These are phyloP conservation scores for Egretta garzetta DNA, from an alignment of 2,113 vertebrate genomes.

Conservation along the genomic window DNA sequence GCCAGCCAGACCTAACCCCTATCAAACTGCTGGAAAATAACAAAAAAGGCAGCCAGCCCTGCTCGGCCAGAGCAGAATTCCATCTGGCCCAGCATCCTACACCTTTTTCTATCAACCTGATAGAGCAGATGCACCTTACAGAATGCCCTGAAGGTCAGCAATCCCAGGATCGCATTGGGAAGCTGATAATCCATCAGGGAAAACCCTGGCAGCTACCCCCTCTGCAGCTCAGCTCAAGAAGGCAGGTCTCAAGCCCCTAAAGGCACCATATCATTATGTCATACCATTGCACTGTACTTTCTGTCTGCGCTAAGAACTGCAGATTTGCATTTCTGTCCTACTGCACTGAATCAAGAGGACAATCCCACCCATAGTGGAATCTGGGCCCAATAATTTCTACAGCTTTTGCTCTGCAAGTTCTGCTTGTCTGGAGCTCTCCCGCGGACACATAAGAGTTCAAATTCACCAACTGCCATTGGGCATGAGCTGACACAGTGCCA, in stretches of 20 bases:
- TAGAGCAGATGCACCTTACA: neutral
- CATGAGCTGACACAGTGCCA: neutral
- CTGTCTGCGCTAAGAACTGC: neutral
- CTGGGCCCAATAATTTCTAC: neutral
- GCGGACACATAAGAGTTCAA: neutral
- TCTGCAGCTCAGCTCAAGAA: neutral
- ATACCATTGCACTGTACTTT: accelerated
- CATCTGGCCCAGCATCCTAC: neutral
- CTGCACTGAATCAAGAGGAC: neutral
- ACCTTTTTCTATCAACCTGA: neutral
- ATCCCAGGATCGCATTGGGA: neutral
- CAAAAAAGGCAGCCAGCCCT: neutral
- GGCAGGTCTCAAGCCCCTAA: neutral
- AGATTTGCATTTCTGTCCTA: neutral
- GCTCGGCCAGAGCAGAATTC: neutral
- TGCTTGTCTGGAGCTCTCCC: neutral
- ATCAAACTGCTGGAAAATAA: neutral
- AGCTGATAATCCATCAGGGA: neutral
- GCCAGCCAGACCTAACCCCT: neutral
- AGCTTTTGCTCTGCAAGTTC: neutral
- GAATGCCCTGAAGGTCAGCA: neutral
- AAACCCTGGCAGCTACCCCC: neutral
- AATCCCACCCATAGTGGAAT: neutral
- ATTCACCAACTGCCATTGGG: neutral
- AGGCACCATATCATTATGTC: accelerated